A percentile compares a stretch with the other conserved stretches of the same genome.
Evolutionary conservation across 2,797 vertebrate genomes (phyloP).

Genomic region (Balearica regulorum): DNA sequence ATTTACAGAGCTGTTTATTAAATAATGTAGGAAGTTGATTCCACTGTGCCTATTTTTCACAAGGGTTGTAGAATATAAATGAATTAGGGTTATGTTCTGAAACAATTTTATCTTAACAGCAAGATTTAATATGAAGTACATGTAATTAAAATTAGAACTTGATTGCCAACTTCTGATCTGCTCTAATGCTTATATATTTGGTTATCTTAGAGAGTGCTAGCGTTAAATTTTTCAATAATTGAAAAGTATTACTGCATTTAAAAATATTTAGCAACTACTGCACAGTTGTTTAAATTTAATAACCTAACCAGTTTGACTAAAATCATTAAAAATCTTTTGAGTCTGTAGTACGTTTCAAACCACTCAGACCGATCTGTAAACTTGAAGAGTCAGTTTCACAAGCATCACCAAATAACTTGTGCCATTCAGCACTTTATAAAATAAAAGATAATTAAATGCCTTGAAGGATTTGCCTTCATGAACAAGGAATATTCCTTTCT

Average conservation of each 20-base stretch:
- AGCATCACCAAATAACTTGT: background rate
- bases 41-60: background rate
- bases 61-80: background rate
- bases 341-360: background rate
- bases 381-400: background rate
- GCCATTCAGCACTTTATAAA: background rate
- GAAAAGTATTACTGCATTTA: background rate
- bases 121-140: conserved; percentile 1
- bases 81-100: background rate
- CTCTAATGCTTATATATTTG: background rate
- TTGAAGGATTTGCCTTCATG: background rate
- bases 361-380: background rate
- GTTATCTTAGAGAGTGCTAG: background rate
- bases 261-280: conserved; percentile 1
- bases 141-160: conserved; percentile 38
- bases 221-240: background rate
- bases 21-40: background rate
- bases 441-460: background rate
- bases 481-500: background rate
- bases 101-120: background rate
- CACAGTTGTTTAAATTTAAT: conserved; percentile 3
- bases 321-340: background rate
- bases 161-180: background rate
- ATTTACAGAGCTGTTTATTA: conserved; percentile 22
- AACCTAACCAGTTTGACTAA: background rate